A percentile compares a stretch with the other conserved stretches of the same genome.
phyloP scores from a whole-genome alignment of 2,888 invertebrate genomes.

The Rugalucina vietnamica region DNA sequence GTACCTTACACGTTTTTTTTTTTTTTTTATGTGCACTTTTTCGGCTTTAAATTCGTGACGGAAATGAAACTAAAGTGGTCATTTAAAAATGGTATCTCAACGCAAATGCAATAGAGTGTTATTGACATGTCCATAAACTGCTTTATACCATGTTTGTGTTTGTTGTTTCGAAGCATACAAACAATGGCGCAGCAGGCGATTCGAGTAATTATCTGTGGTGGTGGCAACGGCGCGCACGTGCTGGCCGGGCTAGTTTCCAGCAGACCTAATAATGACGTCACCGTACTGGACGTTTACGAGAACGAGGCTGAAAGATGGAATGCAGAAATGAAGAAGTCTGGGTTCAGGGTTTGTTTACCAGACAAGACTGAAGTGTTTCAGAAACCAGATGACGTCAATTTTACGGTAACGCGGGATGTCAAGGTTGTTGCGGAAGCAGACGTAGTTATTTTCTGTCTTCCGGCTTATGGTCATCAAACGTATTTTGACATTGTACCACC shows the following conservation, averaged over 20 bases:
- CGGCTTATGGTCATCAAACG: slow-evolving; percentile 67
- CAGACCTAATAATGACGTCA: slow-evolving; percentile 53
- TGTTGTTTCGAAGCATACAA: too few species aligned
- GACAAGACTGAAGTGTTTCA: slow-evolving; percentile 25
- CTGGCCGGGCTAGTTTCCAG: slow-evolving; percentile 64
- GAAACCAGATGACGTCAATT: slow-evolving; percentile 47
- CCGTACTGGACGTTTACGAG: slow-evolving; percentile 61
- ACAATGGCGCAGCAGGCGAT: neutral
- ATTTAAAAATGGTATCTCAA: too few species aligned
- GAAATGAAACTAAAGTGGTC: too few species aligned
- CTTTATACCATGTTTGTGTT: too few species aligned
- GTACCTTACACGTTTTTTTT: too few species aligned
- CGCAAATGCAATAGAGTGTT: too few species aligned
- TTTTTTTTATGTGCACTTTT: too few species aligned
- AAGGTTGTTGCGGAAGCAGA: slow-evolving; percentile 59
- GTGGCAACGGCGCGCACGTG: slow-evolving; percentile 72
- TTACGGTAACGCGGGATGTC: slow-evolving; percentile 64
- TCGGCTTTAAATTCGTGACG: too few species aligned
- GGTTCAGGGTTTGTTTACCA: slow-evolving; percentile 40
- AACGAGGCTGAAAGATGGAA: slow-evolving; percentile 69
- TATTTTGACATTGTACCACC: slow-evolving; percentile 64
- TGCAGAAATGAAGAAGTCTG: slow-evolving; percentile 40
- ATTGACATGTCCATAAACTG: too few species aligned
- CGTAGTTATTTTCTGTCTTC: slow-evolving; percentile 67
- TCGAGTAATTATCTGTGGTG: slow-evolving; percentile 60